Evolutionary conservation across 2,797 vertebrate genomes (phyloP).

Genomic region (Sorex maritimensis): DNA sequence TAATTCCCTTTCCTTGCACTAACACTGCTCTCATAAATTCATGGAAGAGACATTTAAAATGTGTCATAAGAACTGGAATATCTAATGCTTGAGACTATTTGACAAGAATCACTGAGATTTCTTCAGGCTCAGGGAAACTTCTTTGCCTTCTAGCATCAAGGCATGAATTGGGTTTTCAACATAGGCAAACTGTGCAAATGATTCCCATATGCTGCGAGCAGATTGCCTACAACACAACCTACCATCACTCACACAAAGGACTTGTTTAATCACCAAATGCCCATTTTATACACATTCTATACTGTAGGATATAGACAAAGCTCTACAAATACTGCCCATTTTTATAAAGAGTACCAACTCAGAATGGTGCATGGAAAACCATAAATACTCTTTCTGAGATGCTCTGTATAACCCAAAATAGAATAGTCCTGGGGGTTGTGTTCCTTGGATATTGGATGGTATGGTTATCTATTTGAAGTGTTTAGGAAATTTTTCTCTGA

Average conservation of each 20-base stretch:
- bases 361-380: not conserved
- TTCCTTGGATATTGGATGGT: not conserved
- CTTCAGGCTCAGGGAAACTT: slow-evolving; percentile 63
- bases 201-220: slow-evolving; percentile 83
- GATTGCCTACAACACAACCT: slow-evolving; percentile 66
- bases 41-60: not conserved
- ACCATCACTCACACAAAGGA: slow-evolving; percentile 66
- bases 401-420: slow-evolving; percentile 42
- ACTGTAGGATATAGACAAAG: not conserved
- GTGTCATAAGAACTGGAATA: not conserved
- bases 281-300: not conserved
- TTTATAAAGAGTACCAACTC: fast-evolving
- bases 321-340: not conserved
- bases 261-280: slow-evolving; percentile 48
- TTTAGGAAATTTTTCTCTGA: not conserved
- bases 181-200: slow-evolving; percentile 79
- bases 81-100: not conserved
- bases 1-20: not conserved
- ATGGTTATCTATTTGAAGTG: not conserved
- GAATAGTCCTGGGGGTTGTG: not conserved
- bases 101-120: not conserved
- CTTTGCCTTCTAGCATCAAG: slow-evolving; percentile 67
- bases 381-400: slow-evolving; percentile 50
- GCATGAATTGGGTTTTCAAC: slow-evolving; percentile 73
- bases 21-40: not conserved